Conservation (phyloP, 1,140 invertebrate genomes). For the Hydropsyche tenuis region DNA sequence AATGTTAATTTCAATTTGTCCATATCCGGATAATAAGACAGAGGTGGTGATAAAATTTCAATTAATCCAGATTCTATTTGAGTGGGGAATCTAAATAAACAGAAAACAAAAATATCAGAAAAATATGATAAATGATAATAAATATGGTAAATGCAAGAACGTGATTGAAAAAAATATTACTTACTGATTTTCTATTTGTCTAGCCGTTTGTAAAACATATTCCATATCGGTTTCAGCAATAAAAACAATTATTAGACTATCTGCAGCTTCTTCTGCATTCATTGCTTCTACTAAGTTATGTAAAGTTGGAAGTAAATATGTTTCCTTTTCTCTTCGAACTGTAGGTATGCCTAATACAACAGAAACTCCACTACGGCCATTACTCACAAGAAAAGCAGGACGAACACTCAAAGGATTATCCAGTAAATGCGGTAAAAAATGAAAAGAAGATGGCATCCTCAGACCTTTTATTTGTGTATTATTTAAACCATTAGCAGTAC, state of each 20-base stretch:
- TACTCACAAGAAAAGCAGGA: constrained; percentile 79
- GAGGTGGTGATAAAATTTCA: constrained; percentile 86
- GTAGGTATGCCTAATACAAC: constrained; percentile 86
- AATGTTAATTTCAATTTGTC: constrained; percentile 78
- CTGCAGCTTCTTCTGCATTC: constrained; percentile 75
- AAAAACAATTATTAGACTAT: constrained; percentile 88
- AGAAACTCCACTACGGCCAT: constrained; percentile 76
- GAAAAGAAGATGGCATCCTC: constrained; percentile 79
- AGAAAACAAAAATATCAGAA: too few species aligned
- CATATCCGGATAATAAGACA: constrained; percentile 90
- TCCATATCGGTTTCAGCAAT: constrained; percentile 84
- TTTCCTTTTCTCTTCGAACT: constrained; percentile 87
- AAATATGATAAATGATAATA: background rate
- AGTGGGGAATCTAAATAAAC: constrained; percentile 71
- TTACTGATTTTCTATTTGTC: constrained; percentile 79
- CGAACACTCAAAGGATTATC: constrained; percentile 78
- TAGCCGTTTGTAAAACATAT: constrained; percentile 74
- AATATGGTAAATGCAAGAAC: background rate
- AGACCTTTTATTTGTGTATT: constrained; percentile 55
- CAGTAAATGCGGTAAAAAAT: constrained; percentile 87
- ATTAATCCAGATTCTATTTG: constrained; percentile 83
- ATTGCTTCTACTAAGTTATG: constrained; percentile 85
- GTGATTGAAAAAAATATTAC: constrained; percentile 48
- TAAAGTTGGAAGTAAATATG: constrained; percentile 87
- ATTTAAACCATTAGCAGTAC: constrained; percentile 55